Base-by-base conservation (phyloP, 2,888 invertebrate genomes). In the Papilio gigon region DNA sequence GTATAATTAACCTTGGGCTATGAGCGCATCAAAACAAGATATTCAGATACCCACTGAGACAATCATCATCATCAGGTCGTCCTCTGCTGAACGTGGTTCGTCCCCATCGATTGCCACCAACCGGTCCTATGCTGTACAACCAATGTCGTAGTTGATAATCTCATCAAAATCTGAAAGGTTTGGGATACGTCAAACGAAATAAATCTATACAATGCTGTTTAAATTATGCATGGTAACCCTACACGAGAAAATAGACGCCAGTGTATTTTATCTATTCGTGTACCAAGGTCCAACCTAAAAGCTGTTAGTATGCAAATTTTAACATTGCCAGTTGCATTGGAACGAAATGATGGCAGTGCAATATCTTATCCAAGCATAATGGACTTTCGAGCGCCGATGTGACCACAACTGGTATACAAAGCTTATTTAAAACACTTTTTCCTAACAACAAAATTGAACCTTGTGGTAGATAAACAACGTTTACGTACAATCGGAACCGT, bases 271-370 rank as follows among this genome's bases (percentile, higher is more conserved):
- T 68, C 68, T 68, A 68, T 68, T 68, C 68, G 62, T 63, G 35
- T 63, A 58, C 69, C 60, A 67, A 70, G 68, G 53, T 66, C 68
- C 59, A 72, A 68, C 68, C 67, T 63, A 67, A 68, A 69, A 68
- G 74, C 71, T 72, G 73, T 76, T 75, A 72, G 73, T 70, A 75
- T 76, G 76, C 74, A 74, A 75, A 76, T 76, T 66, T 72, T 71
- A 72, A 72, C 71, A 67, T 67, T 67, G 70, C 71, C 67, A 68
- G 70, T 70, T 70, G 73, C 74, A 72, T 65, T 65, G 72, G 68
- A 71, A 71, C 63, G 68, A 64, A 63, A 71, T 73, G 61, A 61
- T 65, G 68, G 50, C 53, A 63, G 27, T 33, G 47, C 59, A 37
- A 44, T 61, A 69, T 69, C 61, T 65, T 67, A 62, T 56, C 53